Conservation (phyloP, 2,113 vertebrate species). For the Urocolius indicus region DNA sequence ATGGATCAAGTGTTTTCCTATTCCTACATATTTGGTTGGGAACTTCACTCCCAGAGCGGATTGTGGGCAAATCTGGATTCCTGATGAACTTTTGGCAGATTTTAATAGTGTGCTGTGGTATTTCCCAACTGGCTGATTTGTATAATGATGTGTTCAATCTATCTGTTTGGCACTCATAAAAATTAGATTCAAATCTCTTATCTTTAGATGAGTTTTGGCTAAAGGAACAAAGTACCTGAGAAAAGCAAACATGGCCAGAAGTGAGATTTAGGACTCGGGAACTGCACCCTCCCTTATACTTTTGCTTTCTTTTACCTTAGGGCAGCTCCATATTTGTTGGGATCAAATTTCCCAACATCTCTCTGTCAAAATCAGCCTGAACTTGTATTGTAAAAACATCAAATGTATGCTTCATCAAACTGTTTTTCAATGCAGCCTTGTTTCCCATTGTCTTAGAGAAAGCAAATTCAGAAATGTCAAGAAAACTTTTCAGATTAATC, state of each 20-base stretch:
- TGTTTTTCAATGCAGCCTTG: not conserved
- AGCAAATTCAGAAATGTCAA: not conserved
- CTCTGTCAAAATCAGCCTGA: constrained; percentile 40
- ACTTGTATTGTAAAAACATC: constrained; percentile 18
- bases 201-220: constrained; percentile 48
- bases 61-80: not conserved
- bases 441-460: not conserved
- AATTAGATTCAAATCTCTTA: constrained; percentile 34
- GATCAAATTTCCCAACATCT: constrained; percentile 15
- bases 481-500: not conserved
- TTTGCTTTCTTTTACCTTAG: constrained; percentile 24
- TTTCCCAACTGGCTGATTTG: constrained; percentile 40
- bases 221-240: constrained; percentile 42
- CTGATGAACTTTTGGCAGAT: constrained; percentile 7
- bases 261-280: not conserved
- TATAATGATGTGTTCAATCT: constrained; percentile 26
- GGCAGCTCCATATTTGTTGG: not conserved
- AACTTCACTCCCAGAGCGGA: not conserved
- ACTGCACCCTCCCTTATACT: not conserved
- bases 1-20: not conserved
- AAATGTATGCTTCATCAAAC: not conserved
- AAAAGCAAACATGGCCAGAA: constrained; percentile 9
- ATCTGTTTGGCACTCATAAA: not conserved
- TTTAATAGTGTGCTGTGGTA: not conserved
- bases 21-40: not conserved